Conservation (phyloP, 2,797 vertebrate species). For the Eospalax fontanierii region DNA sequence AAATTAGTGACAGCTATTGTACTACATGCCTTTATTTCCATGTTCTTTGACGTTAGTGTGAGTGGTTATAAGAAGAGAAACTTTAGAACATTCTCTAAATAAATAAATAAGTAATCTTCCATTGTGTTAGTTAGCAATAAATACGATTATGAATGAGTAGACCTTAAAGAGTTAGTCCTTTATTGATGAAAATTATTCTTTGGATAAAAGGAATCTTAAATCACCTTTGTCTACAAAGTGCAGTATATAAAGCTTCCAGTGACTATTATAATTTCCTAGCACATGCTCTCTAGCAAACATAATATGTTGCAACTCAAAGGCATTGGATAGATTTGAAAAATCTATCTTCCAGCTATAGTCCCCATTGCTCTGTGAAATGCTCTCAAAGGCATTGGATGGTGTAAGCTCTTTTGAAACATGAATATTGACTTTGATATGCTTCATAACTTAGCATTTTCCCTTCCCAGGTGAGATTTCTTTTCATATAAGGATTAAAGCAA, state of each 20-base stretch:
- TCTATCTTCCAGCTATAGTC: constrained; percentile 22
- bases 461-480: constrained; percentile 16
- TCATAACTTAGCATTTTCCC: constrained; percentile 39
- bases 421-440: constrained; percentile 35
- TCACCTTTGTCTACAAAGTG: background rate
- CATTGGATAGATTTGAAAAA: constrained; percentile 19
- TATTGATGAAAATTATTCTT: constrained; percentile 14
- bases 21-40: background rate
- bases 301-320: background rate
- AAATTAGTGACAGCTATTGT: background rate
- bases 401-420: constrained; percentile 5
- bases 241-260: background rate
- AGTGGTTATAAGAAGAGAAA: constrained; percentile 19
- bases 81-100: background rate
- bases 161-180: background rate
- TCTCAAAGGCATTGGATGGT: background rate
- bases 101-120: constrained; percentile 27
- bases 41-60: background rate
- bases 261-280: background rate
- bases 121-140: constrained; percentile 22
- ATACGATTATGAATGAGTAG: background rate
- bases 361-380: background rate
- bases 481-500: constrained; percentile 48
- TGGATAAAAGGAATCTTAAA: background rate
- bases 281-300: background rate